A percentile compares a stretch with the other conserved stretches of the same genome.
Evolutionary conservation across 2,113 vertebrate genomes (phyloP).

Genomic region (Rhinichthys klamathensis): DNA sequence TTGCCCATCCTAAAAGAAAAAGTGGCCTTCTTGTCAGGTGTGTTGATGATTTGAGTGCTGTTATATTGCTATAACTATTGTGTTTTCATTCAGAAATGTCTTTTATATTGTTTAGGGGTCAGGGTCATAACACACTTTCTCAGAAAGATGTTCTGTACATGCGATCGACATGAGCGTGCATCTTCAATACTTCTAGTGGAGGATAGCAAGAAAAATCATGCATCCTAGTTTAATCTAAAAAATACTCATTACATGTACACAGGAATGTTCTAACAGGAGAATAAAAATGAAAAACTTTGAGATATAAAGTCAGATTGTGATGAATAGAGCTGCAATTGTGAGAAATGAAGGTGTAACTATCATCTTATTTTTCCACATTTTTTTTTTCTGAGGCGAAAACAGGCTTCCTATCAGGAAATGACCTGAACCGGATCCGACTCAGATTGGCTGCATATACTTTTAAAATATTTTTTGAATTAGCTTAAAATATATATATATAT

Average conservation of each 20-base stretch:
- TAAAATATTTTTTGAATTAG: too few relatives aligned
- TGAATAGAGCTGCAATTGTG: too few relatives aligned
- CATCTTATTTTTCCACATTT: too few relatives aligned
- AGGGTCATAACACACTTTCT: neutral
- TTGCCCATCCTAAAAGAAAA: slow-evolving; percentile 98
- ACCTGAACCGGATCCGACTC: too few relatives aligned
- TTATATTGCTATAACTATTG: neutral
- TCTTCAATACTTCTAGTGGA: neutral
- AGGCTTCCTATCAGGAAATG: too few relatives aligned
- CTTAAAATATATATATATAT: too few relatives aligned
- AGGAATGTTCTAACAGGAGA: neutral
- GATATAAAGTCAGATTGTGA: too few relatives aligned
- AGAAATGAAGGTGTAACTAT: too few relatives aligned
- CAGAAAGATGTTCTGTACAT: neutral
- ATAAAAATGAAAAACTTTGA: neutral
- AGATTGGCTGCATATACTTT: too few relatives aligned
- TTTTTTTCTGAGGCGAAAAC: too few relatives aligned
- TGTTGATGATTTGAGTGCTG: slow-evolving; percentile 14
- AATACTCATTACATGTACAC: neutral
- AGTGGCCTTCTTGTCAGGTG: slow-evolving; percentile 98
- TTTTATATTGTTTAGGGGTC: neutral
- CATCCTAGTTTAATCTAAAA: neutral
- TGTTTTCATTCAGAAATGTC: neutral
- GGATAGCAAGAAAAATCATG: neutral
- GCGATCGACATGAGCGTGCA: neutral